These are phyloP conservation scores for Lycaon pictus DNA, from an alignment of 2,113 vertebrate species.

Conservation along the genomic window DNA sequence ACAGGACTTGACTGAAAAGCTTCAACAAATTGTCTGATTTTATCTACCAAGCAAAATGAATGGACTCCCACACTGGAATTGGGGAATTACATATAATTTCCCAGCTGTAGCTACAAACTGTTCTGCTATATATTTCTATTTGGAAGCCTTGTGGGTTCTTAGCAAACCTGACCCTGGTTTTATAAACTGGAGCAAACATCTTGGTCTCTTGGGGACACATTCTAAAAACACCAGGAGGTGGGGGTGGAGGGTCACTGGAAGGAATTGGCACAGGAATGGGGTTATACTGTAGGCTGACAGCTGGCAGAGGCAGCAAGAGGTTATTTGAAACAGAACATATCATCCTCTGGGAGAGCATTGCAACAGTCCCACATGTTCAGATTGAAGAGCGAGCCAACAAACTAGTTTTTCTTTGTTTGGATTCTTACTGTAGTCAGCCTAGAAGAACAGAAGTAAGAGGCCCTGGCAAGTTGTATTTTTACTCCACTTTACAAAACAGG, in stretches of 20 bases:
- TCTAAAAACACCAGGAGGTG: constrained; percentile 70
- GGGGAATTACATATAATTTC: constrained; percentile 27
- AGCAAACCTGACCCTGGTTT: constrained; percentile 68
- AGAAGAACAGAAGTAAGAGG: constrained; percentile 68
- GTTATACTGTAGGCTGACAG: constrained; percentile 80
- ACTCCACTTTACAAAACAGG: constrained; percentile 62
- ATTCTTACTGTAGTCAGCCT: constrained; percentile 48
- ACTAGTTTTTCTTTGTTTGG: constrained; percentile 63
- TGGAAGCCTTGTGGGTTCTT: constrained; percentile 60
- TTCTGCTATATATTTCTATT: constrained; percentile 67
- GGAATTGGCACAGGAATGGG: constrained; percentile 81
- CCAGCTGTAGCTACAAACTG: constrained; percentile 42
- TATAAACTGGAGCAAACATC: constrained; percentile 74
- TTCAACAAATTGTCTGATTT: constrained; percentile 57
- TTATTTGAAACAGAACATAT: constrained; percentile 74
- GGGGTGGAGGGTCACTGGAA: constrained; percentile 57
- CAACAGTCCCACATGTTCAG: constrained; percentile 67
- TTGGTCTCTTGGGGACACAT: constrained; percentile 72
- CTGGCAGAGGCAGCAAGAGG: constrained; percentile 81
- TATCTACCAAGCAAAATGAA: constrained; percentile 56
- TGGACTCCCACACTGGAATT: neutral
- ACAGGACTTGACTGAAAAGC: constrained; percentile 46
- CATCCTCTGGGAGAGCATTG: constrained; percentile 67
- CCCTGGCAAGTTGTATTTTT: constrained; percentile 65
- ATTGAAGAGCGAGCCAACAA: constrained; percentile 66